A percentile compares a stretch with the other conserved stretches of the same genome.
phyloP scores from a whole-genome alignment of 2,797 vertebrate species.

The Picus viridis region DNA sequence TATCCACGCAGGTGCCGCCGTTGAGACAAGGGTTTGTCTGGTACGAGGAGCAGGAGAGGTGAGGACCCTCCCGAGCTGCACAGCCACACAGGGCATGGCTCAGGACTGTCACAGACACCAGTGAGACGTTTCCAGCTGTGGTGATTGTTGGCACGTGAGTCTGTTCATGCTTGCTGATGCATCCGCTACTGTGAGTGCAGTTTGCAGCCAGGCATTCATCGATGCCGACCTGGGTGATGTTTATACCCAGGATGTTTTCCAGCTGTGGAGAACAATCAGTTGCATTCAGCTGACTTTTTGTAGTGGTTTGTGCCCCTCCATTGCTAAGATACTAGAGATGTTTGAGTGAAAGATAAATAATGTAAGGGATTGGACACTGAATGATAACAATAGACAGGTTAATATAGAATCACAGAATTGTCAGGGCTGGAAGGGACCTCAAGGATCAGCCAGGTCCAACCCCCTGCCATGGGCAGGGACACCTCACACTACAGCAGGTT shows the following conservation, averaged over 20 bases:
- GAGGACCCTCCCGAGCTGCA: conserved; percentile 78
- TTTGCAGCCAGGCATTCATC: conserved; percentile 83
- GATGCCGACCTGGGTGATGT: conserved; percentile 84
- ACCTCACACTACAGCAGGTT: too few species aligned
- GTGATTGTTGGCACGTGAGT: conserved; percentile 78
- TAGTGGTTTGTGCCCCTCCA: too few species aligned
- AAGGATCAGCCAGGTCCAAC: too few species aligned
- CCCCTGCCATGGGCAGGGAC: too few species aligned
- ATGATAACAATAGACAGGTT: too few species aligned
- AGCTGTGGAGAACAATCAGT: conserved; percentile 77
- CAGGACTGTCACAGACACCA: conserved; percentile 84
- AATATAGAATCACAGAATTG: too few species aligned
- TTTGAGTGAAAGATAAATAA: too few species aligned
- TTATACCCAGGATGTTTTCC: conserved; percentile 83
- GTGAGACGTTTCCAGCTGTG: conserved; percentile 76
- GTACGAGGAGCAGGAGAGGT: conserved; percentile 84
- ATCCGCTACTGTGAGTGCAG: conserved; percentile 82
- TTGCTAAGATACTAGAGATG: too few species aligned
- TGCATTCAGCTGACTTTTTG: conserved; percentile 2
- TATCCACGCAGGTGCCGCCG: conserved; percentile 85
- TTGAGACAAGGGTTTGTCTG: conserved; percentile 85
- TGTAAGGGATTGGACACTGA: too few species aligned
- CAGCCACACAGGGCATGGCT: conserved; percentile 82
- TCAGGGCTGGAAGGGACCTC: too few species aligned
- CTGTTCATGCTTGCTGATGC: conserved; percentile 79